phyloP scores from a whole-genome alignment of 2,797 vertebrate species.

The Mormyrus hasselquistii region DNA sequence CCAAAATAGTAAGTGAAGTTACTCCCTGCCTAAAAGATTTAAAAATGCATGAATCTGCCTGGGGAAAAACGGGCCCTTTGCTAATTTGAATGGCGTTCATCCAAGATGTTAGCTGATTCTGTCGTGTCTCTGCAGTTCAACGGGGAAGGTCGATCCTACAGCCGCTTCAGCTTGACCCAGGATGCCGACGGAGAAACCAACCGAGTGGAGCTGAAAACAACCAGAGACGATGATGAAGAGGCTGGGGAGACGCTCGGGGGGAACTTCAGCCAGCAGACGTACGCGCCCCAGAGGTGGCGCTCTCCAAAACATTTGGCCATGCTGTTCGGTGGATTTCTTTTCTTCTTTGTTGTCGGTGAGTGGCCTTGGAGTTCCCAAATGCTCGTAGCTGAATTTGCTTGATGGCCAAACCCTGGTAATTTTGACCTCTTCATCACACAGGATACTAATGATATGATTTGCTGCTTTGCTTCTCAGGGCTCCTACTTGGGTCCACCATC shows the following conservation, averaged over 20 bases:
- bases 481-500: not conserved
- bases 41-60: not conserved
- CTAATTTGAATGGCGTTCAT: not conserved
- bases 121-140: constrained; percentile 56
- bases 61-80: not conserved
- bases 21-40: constrained; percentile 43
- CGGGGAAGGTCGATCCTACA: constrained; percentile 67
- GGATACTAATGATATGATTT: not conserved
- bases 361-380: not conserved
- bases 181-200: constrained; percentile 64
- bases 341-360: constrained; percentile 53
- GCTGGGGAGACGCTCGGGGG: constrained; percentile 49
- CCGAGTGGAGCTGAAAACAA: constrained; percentile 78
- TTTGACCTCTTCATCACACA: constrained; percentile 49
- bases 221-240: constrained; percentile 66
- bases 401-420: constrained; percentile 58
- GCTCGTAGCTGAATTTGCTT: constrained; percentile 47
- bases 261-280: constrained; percentile 32
- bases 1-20: constrained; percentile 60
- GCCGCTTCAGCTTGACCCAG: constrained; percentile 74
- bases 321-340: constrained; percentile 38
- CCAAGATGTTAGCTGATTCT: not conserved
- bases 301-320: constrained; percentile 45
- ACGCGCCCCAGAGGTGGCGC: constrained; percentile 30
- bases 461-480: not conserved